Conservation (phyloP, 1,140 invertebrate genomes). For the Drosophila asahinai region DNA sequence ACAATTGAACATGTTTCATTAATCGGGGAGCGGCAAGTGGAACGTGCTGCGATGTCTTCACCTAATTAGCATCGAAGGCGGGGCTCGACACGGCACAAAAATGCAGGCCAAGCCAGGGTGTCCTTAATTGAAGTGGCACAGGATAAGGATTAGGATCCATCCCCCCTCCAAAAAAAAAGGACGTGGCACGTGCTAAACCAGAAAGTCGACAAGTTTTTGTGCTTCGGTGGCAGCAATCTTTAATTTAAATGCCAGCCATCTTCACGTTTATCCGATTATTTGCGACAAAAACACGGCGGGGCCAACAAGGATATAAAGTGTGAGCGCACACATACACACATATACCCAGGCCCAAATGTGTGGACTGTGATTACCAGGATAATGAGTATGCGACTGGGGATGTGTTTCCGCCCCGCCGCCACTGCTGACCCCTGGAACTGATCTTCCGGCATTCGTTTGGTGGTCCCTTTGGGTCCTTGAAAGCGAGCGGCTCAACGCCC, state of each 20-base stretch:
- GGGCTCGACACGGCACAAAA: constrained; percentile 54
- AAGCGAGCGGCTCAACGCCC: neutral
- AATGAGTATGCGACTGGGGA: constrained; percentile 22
- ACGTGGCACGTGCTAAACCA: constrained; percentile 50
- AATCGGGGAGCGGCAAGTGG: constrained; percentile 17
- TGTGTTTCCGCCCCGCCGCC: neutral
- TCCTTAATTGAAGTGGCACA: constrained; percentile 57
- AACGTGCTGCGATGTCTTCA: constrained; percentile 69
- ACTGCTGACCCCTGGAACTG: constrained; percentile 2
- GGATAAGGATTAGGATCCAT: constrained; percentile 12
- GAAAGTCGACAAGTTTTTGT: constrained; percentile 65
- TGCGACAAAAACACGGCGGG: constrained; percentile 55
- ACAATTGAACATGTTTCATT: constrained; percentile 54
- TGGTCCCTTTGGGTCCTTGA: neutral
- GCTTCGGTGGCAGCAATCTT: constrained; percentile 71
- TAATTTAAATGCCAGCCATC: constrained; percentile 83
- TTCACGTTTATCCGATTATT: constrained; percentile 79
- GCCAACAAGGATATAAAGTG: constrained; percentile 17
- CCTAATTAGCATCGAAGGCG: constrained; percentile 69
- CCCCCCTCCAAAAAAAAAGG: neutral
- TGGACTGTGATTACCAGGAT: constrained; percentile 32
- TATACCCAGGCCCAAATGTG: neutral
- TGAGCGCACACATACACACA: neutral
- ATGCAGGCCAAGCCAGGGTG: constrained; percentile 55
- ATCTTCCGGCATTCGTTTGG: neutral